phyloP scores from a whole-genome alignment of 2,113 vertebrate species.

The Athene cunicularia region DNA sequence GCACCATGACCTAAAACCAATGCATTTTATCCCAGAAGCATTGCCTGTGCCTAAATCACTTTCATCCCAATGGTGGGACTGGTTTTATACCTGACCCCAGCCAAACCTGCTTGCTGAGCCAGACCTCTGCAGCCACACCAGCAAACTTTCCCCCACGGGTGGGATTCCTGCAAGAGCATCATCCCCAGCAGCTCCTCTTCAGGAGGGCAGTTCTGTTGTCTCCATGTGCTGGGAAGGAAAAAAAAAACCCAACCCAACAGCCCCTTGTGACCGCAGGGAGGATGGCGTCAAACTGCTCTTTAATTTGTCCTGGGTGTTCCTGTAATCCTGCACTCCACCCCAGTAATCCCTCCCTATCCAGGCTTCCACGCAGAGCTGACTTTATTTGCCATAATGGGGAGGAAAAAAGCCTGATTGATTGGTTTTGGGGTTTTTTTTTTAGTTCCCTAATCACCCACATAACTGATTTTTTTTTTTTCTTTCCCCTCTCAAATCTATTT shows the following conservation, averaged over 20 bases:
- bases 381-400: background rate
- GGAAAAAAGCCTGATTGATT: background rate
- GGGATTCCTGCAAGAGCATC: background rate
- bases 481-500: background rate
- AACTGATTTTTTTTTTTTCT: background rate
- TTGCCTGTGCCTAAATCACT: too few relatives aligned
- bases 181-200: background rate
- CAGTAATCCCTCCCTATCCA: background rate
- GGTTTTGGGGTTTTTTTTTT: too few relatives aligned
- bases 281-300: background rate
- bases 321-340: slow-evolving; percentile 7
- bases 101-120: background rate
- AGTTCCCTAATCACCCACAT: background rate
- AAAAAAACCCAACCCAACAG: background rate
- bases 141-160: fast-evolving
- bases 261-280: fast-evolving
- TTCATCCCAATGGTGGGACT: background rate
- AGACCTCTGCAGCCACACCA: background rate
- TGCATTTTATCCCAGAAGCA: fast-evolving
- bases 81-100: background rate
- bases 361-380: background rate
- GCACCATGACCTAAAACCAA: background rate
- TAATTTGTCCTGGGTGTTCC: slow-evolving; percentile 42
- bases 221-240: background rate
- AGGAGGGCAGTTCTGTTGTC: too few relatives aligned